phyloP scores from a whole-genome alignment of 2,888 invertebrate species.

The Aphodius sticticus region DNA sequence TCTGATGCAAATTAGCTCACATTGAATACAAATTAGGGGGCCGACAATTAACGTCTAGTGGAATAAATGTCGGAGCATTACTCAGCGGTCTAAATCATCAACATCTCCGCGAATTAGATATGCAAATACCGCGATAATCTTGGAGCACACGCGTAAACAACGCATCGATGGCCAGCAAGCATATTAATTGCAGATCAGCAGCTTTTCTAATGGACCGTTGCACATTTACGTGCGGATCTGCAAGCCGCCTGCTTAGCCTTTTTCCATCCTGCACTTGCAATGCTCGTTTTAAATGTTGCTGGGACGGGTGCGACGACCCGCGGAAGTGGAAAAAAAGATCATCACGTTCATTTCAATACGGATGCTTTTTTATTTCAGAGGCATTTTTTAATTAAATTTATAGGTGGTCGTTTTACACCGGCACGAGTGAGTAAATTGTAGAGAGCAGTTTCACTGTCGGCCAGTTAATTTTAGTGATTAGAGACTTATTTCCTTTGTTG shows the following conservation, averaged over 20 bases:
- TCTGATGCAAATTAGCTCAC: not conserved
- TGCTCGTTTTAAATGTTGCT: not conserved
- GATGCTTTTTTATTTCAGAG: not conserved
- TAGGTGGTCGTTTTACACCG: too few species aligned
- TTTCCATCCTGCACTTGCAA: not conserved
- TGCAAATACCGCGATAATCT: constrained; percentile 4
- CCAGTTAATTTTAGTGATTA: too few species aligned
- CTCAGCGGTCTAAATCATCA: not conserved
- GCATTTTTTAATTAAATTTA: not conserved
- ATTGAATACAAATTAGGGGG: not conserved
- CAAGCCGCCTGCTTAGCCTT: not conserved
- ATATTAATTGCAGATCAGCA: not conserved
- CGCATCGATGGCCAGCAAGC: not conserved
- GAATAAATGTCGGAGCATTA: constrained; percentile 4
- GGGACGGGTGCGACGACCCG: not conserved
- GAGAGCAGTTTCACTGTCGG: too few species aligned
- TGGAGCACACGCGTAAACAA: constrained; percentile 4
- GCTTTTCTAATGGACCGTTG: not conserved
- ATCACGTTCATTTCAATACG: not conserved
- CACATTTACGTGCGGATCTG: not conserved
- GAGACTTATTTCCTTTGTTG: too few species aligned
- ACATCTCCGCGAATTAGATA: constrained; percentile 4
- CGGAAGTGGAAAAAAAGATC: not conserved
- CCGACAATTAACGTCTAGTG: constrained; percentile 4
- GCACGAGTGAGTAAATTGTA: too few species aligned